These are phyloP conservation scores for Menura novaehollandiae DNA, from an alignment of 2,113 vertebrate genomes.

Conservation along the genomic window DNA sequence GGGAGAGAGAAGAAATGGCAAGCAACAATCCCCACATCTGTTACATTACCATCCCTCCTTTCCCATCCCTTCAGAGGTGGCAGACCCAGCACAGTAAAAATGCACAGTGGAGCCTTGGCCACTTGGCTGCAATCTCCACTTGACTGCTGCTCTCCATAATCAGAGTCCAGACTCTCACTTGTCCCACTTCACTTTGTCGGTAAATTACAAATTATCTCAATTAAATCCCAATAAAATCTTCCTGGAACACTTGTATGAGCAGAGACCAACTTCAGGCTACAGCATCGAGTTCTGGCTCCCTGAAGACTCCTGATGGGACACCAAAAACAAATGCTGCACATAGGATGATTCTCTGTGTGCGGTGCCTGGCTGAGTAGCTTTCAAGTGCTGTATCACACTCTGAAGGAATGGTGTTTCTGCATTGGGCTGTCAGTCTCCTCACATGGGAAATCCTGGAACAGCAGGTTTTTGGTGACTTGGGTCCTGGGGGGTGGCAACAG, in stretches of 20 bases:
- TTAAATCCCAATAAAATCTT: neutral
- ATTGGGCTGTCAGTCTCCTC: neutral
- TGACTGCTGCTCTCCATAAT: neutral
- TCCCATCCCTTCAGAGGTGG: neutral
- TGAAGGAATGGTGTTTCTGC: neutral
- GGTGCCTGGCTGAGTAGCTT: neutral
- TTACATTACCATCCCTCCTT: neutral
- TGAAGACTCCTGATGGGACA: neutral
- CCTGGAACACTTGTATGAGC: neutral
- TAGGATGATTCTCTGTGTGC: neutral
- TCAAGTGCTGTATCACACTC: neutral
- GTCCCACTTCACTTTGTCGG: neutral
- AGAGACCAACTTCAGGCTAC: neutral
- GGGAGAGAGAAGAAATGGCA: neutral
- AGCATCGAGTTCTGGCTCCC: neutral
- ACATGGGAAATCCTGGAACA: neutral
- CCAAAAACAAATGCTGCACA: neutral
- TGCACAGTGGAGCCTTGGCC: neutral
- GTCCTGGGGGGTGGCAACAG: neutral
- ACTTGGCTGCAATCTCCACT: neutral
- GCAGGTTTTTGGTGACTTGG: accelerated
- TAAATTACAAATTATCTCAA: neutral
- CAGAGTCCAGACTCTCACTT: neutral
- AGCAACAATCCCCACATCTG: neutral
- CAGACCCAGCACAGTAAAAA: neutral